Base-by-base conservation (phyloP, 1,140 invertebrate species). In the Mercenaria mercenaria region DNA sequence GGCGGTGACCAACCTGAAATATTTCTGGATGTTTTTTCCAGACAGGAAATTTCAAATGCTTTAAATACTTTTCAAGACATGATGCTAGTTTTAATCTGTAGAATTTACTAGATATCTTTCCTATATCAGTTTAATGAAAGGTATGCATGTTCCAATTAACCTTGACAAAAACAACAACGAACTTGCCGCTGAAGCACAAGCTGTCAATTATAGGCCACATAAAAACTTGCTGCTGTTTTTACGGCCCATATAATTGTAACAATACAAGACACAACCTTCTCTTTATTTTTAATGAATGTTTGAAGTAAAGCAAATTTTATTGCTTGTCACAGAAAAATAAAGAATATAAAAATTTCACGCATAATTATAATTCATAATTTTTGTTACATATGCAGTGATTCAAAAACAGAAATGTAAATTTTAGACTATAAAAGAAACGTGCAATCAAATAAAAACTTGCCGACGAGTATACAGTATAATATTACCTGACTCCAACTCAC, bases 161-260 rank as follows among this genome's bases (percentile, higher is more conserved):
- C 67, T 15, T 4, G 13, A 59, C 56, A n/a, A 59, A n/a, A 59
- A 59, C 56, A 59, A 26, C 18, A n/a, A 26, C 56, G 20, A 29
- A n/a, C 32, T 29, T 29, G 1, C 29, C n/a, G 10, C 29, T 72
- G 34, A 37, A 15, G 18, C 67, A 39, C 67, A 39, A 39, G 23
- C 67, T 72, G 67, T n/a, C 67, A 72, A 72, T 72, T 72, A 72
- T 15, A 72, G 67, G 34, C 34, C 34, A 72, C 34, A 41, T 72
- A 20, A 72, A 37, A 72, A 37, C 1, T 39, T 23, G 34, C 34
- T 37, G 67, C 67, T 72, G 67, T 72, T 72, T 67, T 72, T 72
- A 41, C 23, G 23, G 34, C 34, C 37, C 34, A 39, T 72, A n/a
- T 72, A 72, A 37, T 72, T 20, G 67, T 72, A 72, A 72, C 37